phyloP scores from a whole-genome alignment of 2,797 vertebrate genomes.

The Coreius guichenoti region DNA sequence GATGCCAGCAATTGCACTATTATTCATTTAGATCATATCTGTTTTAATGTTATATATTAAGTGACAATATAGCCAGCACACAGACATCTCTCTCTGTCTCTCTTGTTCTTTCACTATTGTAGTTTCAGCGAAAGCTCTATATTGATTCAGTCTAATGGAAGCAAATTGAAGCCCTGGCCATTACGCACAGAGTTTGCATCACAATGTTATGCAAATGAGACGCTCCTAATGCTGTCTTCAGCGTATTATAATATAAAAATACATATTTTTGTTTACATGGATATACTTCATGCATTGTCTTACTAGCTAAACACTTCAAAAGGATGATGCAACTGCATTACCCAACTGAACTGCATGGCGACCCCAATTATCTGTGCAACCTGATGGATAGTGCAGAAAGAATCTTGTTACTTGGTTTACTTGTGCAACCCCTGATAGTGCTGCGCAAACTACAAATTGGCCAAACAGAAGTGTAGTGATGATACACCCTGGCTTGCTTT shows the following conservation, averaged over 20 bases:
- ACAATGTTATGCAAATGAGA: slow-evolving; percentile 40
- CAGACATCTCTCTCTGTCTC: not conserved
- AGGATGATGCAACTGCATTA: not conserved
- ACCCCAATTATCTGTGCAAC: slow-evolving; percentile 2
- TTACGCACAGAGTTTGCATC: not conserved
- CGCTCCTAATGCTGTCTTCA: not conserved
- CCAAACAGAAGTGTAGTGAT: not conserved
- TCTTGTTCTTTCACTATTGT: not conserved
- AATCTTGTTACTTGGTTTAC: not conserved
- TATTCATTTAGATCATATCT: not conserved
- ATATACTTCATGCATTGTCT: not conserved
- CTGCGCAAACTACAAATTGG: not conserved
- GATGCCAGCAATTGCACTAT: not conserved
- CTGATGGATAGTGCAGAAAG: not conserved
- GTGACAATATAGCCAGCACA: not conserved
- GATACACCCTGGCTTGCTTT: not conserved
- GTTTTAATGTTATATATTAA: slow-evolving; percentile 2
- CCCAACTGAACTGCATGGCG: not conserved
- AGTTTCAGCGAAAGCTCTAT: slow-evolving; percentile 21
- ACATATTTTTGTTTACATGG: not conserved
- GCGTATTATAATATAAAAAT: not conserved
- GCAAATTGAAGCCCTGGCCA: slow-evolving; percentile 27
- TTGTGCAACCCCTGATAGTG: not conserved
- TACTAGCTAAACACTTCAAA: not conserved
- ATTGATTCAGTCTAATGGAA: slow-evolving; percentile 55